Evolutionary conservation across 2,113 vertebrate genomes (phyloP), one percentile per base, ranked within the genome.

Genomic region (Deroptyus accipitrinus): DNA sequence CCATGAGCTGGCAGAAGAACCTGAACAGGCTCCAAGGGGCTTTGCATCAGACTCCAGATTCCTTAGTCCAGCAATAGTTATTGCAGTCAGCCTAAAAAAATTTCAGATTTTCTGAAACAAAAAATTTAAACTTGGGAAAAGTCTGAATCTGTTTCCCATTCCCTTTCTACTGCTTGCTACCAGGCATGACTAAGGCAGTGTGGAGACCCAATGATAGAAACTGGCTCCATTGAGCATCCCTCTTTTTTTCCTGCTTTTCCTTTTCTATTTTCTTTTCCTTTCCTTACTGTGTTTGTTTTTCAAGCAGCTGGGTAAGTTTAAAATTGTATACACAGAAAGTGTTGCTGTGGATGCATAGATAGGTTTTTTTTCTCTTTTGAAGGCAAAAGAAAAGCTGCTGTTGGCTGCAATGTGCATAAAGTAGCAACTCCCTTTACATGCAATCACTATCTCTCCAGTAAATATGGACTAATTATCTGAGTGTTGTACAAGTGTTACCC

Each of bases 171-270:
- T 68, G 1, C 30, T 70, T 87, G 24, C 17, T 59, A 44, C 3
- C 12, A 73, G 11, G 11, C 2, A 57, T 28, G 33, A 66, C 6
- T 77, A 84, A 79, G 5, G 8, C 35, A 87, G 13, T 44, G 6
- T 49, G 3, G 1, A 68, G 30, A 61, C 3, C 5, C 16, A 51
- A 7, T 49, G 11, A 41, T 0, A 84, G 46, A 72, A 80, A 66
- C 11, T 41, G 17, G 6, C 1, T 62, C 11, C 8, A 24, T 1
- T 41, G 24, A 75, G 4, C 2, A 89, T 33, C 44, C 9, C 0
- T 37, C 4, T 17, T 55, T 42, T 61, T 39, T 6, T 0, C 4
- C 9, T 6, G 3, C 8, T 37, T 81, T 72, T 16, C 6, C 4
- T 27, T 61, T 52, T 11, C 8, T 51, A 7, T 28, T 59, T 35